Evolutionary conservation across 2,113 vertebrate genomes (phyloP).

Genomic region (Crocuta crocuta): DNA sequence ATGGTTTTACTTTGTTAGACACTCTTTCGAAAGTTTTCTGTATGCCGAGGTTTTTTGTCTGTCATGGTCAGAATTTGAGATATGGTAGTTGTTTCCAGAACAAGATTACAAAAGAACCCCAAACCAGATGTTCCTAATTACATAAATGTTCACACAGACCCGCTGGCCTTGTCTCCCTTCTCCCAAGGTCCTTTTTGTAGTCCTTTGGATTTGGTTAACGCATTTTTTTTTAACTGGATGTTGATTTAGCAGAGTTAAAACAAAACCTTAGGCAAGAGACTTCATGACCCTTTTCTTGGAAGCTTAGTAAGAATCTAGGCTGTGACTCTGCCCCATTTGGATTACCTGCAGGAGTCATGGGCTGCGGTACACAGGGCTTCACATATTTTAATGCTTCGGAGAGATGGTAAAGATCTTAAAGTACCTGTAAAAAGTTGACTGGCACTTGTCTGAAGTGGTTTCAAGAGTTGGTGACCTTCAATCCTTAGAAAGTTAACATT

Average conservation of each 20-base stretch:
- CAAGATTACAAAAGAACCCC: not conserved
- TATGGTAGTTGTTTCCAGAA: slow-evolving; percentile 49
- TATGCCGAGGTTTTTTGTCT: not conserved
- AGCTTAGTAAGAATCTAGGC: not conserved
- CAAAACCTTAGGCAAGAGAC: not conserved
- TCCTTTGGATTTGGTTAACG: slow-evolving; percentile 3
- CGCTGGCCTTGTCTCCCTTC: not conserved
- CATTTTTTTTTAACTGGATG: not conserved
- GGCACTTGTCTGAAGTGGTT: not conserved
- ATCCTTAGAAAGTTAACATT: not conserved
- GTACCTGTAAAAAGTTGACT: not conserved
- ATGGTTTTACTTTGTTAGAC: not conserved
- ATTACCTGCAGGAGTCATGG: not conserved
- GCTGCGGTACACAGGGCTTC: not conserved
- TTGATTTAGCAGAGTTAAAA: slow-evolving; percentile 50
- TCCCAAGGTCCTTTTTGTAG: not conserved
- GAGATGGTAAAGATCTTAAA: not conserved
- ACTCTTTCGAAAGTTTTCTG: not conserved
- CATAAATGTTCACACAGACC: not conserved
- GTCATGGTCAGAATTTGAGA: not conserved
- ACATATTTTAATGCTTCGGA: not conserved
- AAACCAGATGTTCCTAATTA: slow-evolving; percentile 52
- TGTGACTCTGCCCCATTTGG: not conserved
- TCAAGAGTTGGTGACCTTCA: not conserved
- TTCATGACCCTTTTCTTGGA: not conserved